Base-by-base conservation (phyloP, 2,113 vertebrate genomes). In the Emberiza fucata region DNA sequence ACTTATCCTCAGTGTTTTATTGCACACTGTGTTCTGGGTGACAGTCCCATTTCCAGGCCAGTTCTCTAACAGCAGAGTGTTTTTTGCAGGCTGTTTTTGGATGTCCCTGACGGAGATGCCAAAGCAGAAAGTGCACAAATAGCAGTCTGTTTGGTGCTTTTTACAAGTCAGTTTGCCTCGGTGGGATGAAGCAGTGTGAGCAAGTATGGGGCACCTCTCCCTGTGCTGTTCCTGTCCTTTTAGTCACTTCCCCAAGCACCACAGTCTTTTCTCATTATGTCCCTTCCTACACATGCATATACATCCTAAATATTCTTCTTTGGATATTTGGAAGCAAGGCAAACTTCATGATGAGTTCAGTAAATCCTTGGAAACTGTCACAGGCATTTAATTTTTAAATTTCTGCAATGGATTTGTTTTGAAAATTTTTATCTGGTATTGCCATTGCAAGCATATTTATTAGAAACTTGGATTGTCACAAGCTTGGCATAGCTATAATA, bases 131-230 rank as follows among this genome's bases (percentile, higher is more conserved):
- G 27, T 68, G 37, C 24, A 56, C 56, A 72, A 69, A 21, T 37
- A 5, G 1, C 14, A 2, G 21, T n/a, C 23, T 65, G 48, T 31
- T 27, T 75, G 66, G 28, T 77, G 71, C 37, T 78, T 83, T 79
- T 59, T 66, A 31, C 33, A 31, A 9, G 7, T 51, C 16, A 28
- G 44, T 10, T 3, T 37, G 70, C 12, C 1, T 6, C 51, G 71
- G 0, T 12, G 50, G 68, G 25, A 33, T 1, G 6, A 48, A 45
- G 63, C 2, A 2, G 37, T 13, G 53, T 2, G 3, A 68, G 66
- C 29, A 61, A 40, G 40, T 57, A 8, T 2, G 1, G 16, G 21
- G 19, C 42, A 23, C 69, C 17, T 29, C 44, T 4, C 0, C 1
- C 0, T 40, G 35, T 76, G 39, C 48, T 2, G 0, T 28, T 65